Percentiles rank a stretch among this genome's conserved stretches.
Conservation (phyloP, 2,113 vertebrate species). For the Paralichthys olivaceus region DNA sequence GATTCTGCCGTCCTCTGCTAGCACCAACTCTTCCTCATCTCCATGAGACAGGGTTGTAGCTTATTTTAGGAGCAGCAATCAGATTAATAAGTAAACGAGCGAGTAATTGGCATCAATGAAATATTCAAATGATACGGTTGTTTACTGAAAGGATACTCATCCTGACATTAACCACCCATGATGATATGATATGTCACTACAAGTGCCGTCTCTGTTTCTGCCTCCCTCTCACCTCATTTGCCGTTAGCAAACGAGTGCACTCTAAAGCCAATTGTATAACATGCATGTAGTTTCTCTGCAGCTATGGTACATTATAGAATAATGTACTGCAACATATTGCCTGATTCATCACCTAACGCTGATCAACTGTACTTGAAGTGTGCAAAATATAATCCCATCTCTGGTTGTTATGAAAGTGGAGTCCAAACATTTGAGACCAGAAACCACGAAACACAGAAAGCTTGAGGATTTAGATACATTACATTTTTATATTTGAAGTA, state of each 20-base stretch:
- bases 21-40: constrained; percentile 41
- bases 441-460: no score
- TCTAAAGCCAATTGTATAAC: neutral
- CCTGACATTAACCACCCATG: constrained; percentile 56
- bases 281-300: neutral
- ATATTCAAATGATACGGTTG: constrained; percentile 72
- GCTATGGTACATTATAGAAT: constrained; percentile 12
- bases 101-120: constrained; percentile 71
- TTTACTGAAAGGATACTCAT: constrained; percentile 70
- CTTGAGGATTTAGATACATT: neutral
- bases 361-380: no score
- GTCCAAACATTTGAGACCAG: no score
- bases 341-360: neutral
- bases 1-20: constrained; percentile 35
- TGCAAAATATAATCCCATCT: constrained; percentile 25
- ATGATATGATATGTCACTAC: constrained; percentile 62
- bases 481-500: neutral
- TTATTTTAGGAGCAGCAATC: constrained; percentile 60
- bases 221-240: neutral
- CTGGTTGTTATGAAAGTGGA: neutral
- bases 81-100: constrained; percentile 75
- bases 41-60: constrained; percentile 41
- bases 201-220: constrained; percentile 7
- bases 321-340: constrained; percentile 12
- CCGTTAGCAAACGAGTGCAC: neutral